Base-by-base conservation (phyloP, 2,113 vertebrate genomes). In the Colistium nudipinnis region DNA sequence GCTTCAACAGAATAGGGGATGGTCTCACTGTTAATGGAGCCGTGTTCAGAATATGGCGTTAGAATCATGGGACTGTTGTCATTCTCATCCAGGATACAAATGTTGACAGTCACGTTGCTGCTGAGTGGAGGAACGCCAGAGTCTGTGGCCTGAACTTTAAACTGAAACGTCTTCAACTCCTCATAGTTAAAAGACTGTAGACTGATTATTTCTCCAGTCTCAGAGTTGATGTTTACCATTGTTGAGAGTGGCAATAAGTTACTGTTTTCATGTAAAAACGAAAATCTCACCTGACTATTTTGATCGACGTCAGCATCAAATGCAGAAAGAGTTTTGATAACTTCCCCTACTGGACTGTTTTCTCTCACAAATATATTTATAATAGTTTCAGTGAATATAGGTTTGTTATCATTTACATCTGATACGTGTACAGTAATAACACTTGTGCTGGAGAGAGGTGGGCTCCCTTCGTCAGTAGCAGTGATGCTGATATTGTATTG, bases 371-470 rank as follows among this genome's bases (percentile, higher is more conserved):
- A 93, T 17, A 78, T 64, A 87, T 85, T 91, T 28, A 76, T 85
- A 31, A 53, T 19, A 0, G 33, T n/a, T 20, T 79, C 80, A 45
- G 74, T 20, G 57, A 96, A 97, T 2, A 63, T 68, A 9, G 95
- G 95, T 3, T 83, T 67, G 20, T 96, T 96, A 61, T 96, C 95
- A 24, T 96, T 97, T 1, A 95, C 93, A 0, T 96, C 95, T 36
- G 92, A 92, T 19, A 96, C 78, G 4, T 90, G 84, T 39, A 96
- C 89, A 20, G 61, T 81, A 39, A 94, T 52, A 0, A 87, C 70
- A 62, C 77, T 92, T 41, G 61, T 76, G 47, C 89, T 88, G 38
- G 91, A 93, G 3, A 95, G 87, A 35, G 92, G 76, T 28, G 94
- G 94, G 4, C 68, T 91, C 4, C 94, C 96, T 66, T 92, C 89